A percentile compares a stretch with the other conserved stretches of the same genome.
These are phyloP conservation scores for Agrochola lychnidis DNA, from an alignment of 2,888 invertebrate genomes.

Conservation along the genomic window DNA sequence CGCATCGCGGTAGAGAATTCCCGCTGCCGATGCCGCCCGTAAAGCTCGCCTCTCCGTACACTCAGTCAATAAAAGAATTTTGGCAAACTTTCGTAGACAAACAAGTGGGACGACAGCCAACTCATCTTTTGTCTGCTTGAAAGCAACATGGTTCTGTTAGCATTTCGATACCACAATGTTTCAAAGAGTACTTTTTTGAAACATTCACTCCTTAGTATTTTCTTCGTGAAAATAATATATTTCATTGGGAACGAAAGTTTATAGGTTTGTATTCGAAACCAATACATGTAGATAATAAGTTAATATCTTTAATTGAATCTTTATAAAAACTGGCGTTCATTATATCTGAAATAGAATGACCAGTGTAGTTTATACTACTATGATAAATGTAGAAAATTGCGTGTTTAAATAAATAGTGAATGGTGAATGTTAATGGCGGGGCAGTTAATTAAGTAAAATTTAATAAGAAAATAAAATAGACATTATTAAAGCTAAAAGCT, in stretches of 20 bases:
- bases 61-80: conserved; percentile 90
- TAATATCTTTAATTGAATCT: background rate
- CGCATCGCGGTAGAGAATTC: conserved; percentile 74
- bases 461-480: background rate
- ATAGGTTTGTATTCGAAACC: background rate
- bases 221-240: conserved; percentile 35
- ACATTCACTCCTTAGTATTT: conserved; percentile 68
- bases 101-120: conserved; percentile 89
- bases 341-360: background rate
- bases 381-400: background rate
- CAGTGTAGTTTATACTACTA: background rate
- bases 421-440: background rate
- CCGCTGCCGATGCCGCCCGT: conserved; percentile 78
- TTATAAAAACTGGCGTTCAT: background rate
- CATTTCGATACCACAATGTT: conserved; percentile 83
- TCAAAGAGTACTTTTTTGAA: conserved; percentile 71
- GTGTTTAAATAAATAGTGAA: background rate
- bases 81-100: conserved; percentile 90
- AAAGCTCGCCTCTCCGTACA: conserved; percentile 83
- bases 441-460: background rate
- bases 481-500: background rate
- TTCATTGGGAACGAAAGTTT: conserved; percentile 4
- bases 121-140: conserved; percentile 89
- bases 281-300: background rate
- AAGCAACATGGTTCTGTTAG: conserved; percentile 86